Conservation (phyloP, 2,797 vertebrate genomes). For the Tokudaia tokunoshimensis region DNA sequence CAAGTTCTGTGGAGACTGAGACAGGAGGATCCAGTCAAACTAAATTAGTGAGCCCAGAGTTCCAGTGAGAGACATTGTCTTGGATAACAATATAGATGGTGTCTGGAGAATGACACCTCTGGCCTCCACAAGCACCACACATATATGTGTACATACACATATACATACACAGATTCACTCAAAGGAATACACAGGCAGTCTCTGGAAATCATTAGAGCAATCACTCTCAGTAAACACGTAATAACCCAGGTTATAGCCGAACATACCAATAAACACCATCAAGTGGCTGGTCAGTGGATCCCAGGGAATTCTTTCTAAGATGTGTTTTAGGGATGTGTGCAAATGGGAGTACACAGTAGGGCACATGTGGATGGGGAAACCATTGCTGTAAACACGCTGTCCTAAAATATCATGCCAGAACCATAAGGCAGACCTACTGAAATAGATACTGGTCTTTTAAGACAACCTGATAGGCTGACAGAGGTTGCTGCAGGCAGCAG, state of each 20-base stretch:
- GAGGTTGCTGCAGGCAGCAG: background rate
- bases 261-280: background rate
- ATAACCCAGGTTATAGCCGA: background rate
- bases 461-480: background rate
- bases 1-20: background rate
- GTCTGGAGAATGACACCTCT: background rate
- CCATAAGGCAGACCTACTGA: background rate
- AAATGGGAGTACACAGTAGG: accelerated
- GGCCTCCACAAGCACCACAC: background rate
- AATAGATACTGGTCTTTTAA: background rate
- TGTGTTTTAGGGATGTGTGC: background rate
- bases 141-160: background rate
- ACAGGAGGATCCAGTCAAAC: background rate
- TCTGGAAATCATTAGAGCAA: background rate
- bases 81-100: background rate
- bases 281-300: background rate
- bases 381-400: background rate
- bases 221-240: background rate
- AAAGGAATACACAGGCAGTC: background rate
- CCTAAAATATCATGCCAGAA: background rate
- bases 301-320: background rate
- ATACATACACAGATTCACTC: background rate
- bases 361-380: accelerated
- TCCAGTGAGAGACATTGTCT: background rate
- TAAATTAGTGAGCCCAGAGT: background rate